Conservation (phyloP, 2,888 invertebrate genomes). For the Biston betularia region DNA sequence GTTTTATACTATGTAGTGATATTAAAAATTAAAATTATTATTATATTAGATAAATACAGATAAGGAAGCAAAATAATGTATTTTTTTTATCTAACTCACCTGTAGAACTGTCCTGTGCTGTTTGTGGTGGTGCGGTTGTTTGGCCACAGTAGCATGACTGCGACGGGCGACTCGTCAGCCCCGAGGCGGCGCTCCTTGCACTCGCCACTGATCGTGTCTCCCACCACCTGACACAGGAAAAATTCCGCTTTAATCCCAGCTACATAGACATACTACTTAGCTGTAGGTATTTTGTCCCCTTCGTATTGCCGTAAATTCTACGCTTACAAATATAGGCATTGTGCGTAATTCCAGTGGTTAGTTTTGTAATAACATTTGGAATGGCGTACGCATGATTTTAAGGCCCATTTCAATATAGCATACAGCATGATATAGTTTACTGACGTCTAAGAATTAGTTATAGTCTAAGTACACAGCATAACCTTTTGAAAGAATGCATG, state of each 20-base stretch:
- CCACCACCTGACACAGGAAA: constrained; percentile 87
- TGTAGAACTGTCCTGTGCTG: constrained; percentile 81
- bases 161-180: constrained; percentile 92
- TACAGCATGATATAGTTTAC: too few species aligned
- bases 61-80: neutral
- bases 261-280: neutral
- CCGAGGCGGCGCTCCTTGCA: constrained; percentile 97
- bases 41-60: too few species aligned
- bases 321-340: neutral
- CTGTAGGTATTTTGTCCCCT: neutral
- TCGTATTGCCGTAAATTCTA: neutral
- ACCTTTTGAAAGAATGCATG: too few species aligned
- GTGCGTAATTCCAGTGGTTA: neutral
- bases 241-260: constrained; percentile 18
- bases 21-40: too few species aligned
- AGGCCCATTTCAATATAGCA: too few species aligned
- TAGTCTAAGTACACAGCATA: too few species aligned
- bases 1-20: too few species aligned
- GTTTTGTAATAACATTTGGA: neutral
- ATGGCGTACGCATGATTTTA: too few species aligned
- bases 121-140: constrained; percentile 78
- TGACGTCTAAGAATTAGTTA: too few species aligned
- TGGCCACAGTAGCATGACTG: constrained; percentile 94
- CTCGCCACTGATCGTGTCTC: constrained; percentile 94
- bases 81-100: constrained; percentile 53